Evolutionary conservation across 2,797 vertebrate species (phyloP).

Genomic region (Kryptopterus vitreolus): DNA sequence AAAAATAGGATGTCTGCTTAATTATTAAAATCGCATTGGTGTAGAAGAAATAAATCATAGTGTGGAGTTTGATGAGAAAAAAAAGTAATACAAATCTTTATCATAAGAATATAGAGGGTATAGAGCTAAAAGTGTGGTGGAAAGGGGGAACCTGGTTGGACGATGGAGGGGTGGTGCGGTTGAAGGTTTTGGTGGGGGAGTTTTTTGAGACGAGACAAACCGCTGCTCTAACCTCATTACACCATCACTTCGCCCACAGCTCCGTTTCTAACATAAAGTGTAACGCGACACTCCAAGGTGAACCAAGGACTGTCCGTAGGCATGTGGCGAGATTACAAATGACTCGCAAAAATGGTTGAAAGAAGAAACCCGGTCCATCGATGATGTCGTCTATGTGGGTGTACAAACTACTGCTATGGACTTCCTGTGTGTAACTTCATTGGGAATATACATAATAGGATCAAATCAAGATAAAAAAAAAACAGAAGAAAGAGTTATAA

Average conservation of each 20-base stretch:
- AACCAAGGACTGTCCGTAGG: constrained; percentile 5
- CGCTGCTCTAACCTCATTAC: constrained; percentile 15
- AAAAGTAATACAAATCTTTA: too few species aligned
- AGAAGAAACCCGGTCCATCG: background rate
- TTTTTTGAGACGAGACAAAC: background rate
- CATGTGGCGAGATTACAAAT: background rate
- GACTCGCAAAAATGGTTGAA: background rate
- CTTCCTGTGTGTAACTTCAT: background rate
- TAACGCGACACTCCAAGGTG: constrained; percentile 2
- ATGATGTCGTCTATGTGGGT: background rate
- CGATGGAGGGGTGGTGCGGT: too few species aligned
- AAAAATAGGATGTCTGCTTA: too few species aligned
- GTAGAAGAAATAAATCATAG: too few species aligned
- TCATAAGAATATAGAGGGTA: too few species aligned
- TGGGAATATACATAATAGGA: background rate
- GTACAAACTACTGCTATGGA: background rate
- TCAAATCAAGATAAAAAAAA: background rate
- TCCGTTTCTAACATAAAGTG: constrained; percentile 4
- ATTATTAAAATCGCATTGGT: too few species aligned
- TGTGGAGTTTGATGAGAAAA: too few species aligned
- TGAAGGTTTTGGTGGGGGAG: too few species aligned
- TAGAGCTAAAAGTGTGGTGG: too few species aligned
- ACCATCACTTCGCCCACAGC: background rate
- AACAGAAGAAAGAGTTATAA: too few species aligned
- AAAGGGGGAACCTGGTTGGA: too few species aligned